Conservation (phyloP, 2,888 invertebrate species). For the Lucinisca nassula region DNA sequence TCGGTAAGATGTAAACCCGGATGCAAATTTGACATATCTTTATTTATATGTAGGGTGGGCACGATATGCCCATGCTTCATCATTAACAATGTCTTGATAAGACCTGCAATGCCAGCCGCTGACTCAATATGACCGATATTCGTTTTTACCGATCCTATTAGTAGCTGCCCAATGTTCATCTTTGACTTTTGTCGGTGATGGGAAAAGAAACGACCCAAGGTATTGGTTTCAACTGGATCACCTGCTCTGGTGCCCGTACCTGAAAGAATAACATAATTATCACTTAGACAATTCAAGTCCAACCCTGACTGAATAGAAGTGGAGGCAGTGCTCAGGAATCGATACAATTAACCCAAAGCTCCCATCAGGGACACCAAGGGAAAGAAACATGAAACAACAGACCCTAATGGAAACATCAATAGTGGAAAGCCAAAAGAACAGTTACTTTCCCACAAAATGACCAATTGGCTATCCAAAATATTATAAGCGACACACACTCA, state of each 20-base stretch:
- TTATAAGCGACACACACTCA: too few species aligned
- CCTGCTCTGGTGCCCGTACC: constrained; percentile 79
- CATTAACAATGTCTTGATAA: constrained; percentile 78
- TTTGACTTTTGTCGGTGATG: not conserved
- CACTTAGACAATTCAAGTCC: too few species aligned
- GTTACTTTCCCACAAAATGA: too few species aligned
- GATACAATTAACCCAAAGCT: too few species aligned
- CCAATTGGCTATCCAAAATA: too few species aligned
- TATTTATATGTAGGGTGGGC: constrained; percentile 71
- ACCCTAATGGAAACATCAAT: too few species aligned
- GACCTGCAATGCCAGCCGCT: constrained; percentile 74
- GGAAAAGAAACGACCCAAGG: constrained; percentile 57
- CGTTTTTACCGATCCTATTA: constrained; percentile 77
- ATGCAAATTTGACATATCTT: constrained; percentile 8
- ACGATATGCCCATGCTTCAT: constrained; percentile 73
- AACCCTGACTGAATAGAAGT: too few species aligned
- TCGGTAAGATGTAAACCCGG: not conserved
- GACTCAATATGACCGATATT: constrained; percentile 78
- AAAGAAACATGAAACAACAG: too few species aligned
- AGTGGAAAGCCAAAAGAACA: too few species aligned
- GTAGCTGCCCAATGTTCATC: not conserved
- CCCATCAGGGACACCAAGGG: too few species aligned
- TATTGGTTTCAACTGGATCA: constrained; percentile 74
- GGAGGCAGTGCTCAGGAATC: too few species aligned
- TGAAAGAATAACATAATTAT: constrained; percentile 20